Evolutionary conservation across 2,113 vertebrate genomes (phyloP).

Genomic region (Colossoma macropomum): DNA sequence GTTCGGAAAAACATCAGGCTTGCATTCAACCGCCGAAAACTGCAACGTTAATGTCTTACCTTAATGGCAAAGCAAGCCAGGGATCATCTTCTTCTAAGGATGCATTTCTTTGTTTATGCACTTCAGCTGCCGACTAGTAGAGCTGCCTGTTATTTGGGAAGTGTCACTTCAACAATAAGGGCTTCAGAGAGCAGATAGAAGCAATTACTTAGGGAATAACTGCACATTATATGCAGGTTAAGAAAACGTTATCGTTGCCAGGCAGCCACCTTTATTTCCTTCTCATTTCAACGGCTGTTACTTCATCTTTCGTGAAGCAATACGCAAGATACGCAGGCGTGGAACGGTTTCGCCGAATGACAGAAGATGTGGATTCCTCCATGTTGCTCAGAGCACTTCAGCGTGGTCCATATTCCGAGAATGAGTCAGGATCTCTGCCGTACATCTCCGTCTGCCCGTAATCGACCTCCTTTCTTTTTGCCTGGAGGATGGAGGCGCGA

Average conservation of each 20-base stretch:
- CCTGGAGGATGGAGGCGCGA: slow-evolving; percentile 40
- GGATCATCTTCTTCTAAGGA: slow-evolving; percentile 13
- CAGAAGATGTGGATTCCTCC: slow-evolving; percentile 21
- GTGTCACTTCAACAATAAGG: slow-evolving; percentile 40
- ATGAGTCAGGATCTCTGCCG: slow-evolving; percentile 19
- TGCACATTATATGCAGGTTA: slow-evolving; percentile 42
- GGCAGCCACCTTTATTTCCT: slow-evolving; percentile 46
- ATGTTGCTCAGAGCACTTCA: slow-evolving; percentile 22
- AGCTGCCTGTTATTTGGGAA: slow-evolving; percentile 25
- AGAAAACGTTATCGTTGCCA: not conserved
- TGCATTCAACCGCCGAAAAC: not conserved
- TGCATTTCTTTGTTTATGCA: slow-evolving; percentile 66
- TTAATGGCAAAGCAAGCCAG: slow-evolving; percentile 32
- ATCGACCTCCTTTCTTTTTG: slow-evolving; percentile 26
- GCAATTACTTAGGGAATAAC: slow-evolving; percentile 10
- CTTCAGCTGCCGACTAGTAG: slow-evolving; percentile 37
- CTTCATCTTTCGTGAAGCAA: slow-evolving; percentile 46
- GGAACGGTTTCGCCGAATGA: slow-evolving; percentile 33
- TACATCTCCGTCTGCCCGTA: slow-evolving; percentile 25
- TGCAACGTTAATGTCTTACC: slow-evolving; percentile 34
- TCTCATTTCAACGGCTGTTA: slow-evolving; percentile 40
- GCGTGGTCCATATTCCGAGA: slow-evolving; percentile 20
- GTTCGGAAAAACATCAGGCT: not conserved
- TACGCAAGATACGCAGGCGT: not conserved
- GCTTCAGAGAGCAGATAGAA: slow-evolving; percentile 16